A percentile compares a stretch with the other conserved stretches of the same genome.
These are phyloP conservation scores for Heterodera filipjevi DNA, from an alignment of 2,888 invertebrate species.

Conservation along the genomic window DNA sequence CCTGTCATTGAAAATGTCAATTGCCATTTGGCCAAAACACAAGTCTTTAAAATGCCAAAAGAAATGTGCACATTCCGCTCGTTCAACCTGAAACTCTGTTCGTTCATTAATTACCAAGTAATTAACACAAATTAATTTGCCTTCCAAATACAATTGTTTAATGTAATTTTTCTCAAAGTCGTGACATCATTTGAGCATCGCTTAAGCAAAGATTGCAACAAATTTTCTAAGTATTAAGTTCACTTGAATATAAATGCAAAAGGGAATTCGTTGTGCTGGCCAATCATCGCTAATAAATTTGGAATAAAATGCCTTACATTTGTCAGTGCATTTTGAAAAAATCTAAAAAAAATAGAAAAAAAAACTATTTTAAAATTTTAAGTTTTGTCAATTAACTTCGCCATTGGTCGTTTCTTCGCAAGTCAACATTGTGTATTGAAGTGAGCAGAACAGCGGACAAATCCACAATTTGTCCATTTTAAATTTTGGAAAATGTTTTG, in stretches of 20 bases:
- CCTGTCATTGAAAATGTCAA: slow-evolving; percentile 2
- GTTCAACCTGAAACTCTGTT: background rate
- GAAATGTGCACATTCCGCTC: background rate
- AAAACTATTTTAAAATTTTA: background rate
- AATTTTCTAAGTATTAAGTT: background rate
- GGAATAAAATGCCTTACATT: background rate
- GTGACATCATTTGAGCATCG: background rate
- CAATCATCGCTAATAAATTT: background rate
- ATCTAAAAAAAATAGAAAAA: background rate
- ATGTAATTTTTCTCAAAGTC: background rate
- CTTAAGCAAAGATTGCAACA: background rate
- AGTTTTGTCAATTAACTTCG: background rate
- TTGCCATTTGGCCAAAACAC: background rate
- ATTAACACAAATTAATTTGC: background rate
- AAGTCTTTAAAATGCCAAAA: background rate
- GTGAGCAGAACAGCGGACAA: background rate
- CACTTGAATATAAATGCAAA: slow-evolving; percentile 7
- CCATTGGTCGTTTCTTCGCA: background rate
- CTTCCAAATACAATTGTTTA: slow-evolving; percentile 1
- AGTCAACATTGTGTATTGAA: background rate
- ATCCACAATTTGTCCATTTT: slow-evolving; percentile 11
- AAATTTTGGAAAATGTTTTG: background rate
- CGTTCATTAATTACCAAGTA: background rate
- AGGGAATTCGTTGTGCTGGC: slow-evolving; percentile 7
- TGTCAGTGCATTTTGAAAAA: background rate